These are phyloP conservation scores for Heterotilapia buettikoferi DNA, from an alignment of 2,113 vertebrate species.

Conservation along the genomic window DNA sequence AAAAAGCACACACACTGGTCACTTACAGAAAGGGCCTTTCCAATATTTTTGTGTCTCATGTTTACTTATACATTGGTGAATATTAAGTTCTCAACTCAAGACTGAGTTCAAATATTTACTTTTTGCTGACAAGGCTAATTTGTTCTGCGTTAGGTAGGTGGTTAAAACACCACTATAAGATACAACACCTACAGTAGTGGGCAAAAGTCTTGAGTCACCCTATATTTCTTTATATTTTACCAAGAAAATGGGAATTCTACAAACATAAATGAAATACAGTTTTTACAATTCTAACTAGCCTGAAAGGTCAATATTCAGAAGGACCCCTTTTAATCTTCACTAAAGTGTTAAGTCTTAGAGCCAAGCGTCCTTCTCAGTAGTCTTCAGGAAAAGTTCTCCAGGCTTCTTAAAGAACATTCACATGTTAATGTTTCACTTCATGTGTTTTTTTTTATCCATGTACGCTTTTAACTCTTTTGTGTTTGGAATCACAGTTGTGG, in stretches of 20 bases:
- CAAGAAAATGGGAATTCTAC: not conserved
- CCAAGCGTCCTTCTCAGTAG: not conserved
- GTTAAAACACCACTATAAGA: not conserved
- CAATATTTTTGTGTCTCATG: not conserved
- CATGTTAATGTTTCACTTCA: not conserved
- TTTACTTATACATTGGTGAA: not conserved
- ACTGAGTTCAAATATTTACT: not conserved
- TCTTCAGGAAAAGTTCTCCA: not conserved
- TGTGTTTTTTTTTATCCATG: not conserved
- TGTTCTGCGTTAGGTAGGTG: not conserved
- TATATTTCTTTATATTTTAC: not conserved
- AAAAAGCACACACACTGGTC: not conserved
- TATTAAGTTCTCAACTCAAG: not conserved
- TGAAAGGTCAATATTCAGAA: fast-evolving
- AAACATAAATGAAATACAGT: not conserved
- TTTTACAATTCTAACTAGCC: not conserved
- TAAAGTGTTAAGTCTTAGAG: not conserved
- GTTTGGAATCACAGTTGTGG: not conserved
- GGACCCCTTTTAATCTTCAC: not conserved
- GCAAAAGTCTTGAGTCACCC: not conserved
- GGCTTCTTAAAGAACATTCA: not conserved
- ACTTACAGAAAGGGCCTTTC: not conserved
- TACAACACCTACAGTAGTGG: not conserved
- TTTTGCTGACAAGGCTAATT: not conserved
- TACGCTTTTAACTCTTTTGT: not conserved